Percentiles rank a stretch among this genome's conserved stretches.
These are phyloP conservation scores for Monodelphis domestica DNA, from an alignment of 2,797 vertebrate species.

Conservation along the genomic window DNA sequence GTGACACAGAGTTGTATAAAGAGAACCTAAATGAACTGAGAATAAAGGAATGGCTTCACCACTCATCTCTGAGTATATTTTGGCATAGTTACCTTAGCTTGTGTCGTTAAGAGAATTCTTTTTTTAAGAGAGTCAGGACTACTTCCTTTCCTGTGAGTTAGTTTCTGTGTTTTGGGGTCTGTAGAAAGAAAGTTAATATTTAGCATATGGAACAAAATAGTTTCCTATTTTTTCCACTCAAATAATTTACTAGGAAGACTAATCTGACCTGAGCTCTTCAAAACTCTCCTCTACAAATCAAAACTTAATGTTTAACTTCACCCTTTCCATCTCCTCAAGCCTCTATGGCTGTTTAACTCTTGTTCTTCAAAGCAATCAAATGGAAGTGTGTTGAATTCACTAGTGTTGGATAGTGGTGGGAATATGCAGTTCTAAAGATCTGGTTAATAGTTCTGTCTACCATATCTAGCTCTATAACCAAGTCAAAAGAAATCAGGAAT, in stretches of 20 bases:
- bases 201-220: constrained; percentile 58
- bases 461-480: too few relatives aligned
- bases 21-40: constrained; percentile 50
- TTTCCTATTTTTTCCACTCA: constrained; percentile 20
- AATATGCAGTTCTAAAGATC: neutral
- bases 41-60: constrained; percentile 67
- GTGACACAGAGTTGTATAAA: constrained; percentile 39
- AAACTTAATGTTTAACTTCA: neutral
- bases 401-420: neutral
- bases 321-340: neutral
- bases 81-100: constrained; percentile 91
- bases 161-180: constrained; percentile 87
- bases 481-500: too few relatives aligned
- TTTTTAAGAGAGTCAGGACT: constrained; percentile 89
- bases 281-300: neutral
- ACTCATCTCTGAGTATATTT: constrained; percentile 48
- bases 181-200: constrained; percentile 72
- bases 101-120: constrained; percentile 92
- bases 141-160: constrained; percentile 87
- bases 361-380: neutral
- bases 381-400: neutral
- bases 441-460: neutral
- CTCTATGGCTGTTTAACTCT: too few relatives aligned
- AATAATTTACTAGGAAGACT: neutral
- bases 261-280: neutral